Evolutionary conservation across 53 echinoderm and acorn worm species (phyloP), one percentile per base, ranked within the genome.

Genomic region (Holothuria scabra): DNA sequence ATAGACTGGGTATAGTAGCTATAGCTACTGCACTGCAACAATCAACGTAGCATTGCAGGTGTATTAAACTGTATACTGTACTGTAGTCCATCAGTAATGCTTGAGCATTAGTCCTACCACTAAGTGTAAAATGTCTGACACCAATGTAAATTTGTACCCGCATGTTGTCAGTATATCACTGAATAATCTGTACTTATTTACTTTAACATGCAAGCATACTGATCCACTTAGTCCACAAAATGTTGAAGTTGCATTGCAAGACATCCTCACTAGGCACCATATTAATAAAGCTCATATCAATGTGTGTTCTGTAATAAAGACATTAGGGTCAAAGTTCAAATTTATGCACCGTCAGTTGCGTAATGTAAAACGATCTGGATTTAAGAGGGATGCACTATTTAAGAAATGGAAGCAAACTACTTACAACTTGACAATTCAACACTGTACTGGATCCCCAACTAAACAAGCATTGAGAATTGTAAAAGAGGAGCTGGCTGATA

Each of bases 321-420:
- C 74, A 9, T 22, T 74, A n/a, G 18, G 37, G 16, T 71, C 41
- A 71, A 71, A 35, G n/a, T 71, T 74, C 19, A 74, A 74, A 74
- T 74, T 44, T 74, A 46, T 74, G 74, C 48, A 74, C 20, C 74
- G 74, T 48, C 74, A 74, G 74, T 74, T 74, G 38, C 18, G 72
- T 11, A 71, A 71, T 71, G 46, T 71, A 18, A 34, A 4, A 21
- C 46, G 38, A 35, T 71, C 72, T 21, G 72, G 72, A 33, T 71
- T 71, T 44, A 71, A 35, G 24, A 71, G 72, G 38, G 72, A 71
- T 35, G 46, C 72, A 34, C 19, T 71, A 13, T 71, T 71, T 19
- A 46, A 74, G 74, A 74, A 74, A 74, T 74, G 52, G 74, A 74
- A n/a, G n/a, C n/a, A n/a, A n/a, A 74, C 52, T 46, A 14, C 10